These are phyloP conservation scores for Salvelinus sp. DNA, from an alignment of 2,113 vertebrate species.

Conservation along the genomic window DNA sequence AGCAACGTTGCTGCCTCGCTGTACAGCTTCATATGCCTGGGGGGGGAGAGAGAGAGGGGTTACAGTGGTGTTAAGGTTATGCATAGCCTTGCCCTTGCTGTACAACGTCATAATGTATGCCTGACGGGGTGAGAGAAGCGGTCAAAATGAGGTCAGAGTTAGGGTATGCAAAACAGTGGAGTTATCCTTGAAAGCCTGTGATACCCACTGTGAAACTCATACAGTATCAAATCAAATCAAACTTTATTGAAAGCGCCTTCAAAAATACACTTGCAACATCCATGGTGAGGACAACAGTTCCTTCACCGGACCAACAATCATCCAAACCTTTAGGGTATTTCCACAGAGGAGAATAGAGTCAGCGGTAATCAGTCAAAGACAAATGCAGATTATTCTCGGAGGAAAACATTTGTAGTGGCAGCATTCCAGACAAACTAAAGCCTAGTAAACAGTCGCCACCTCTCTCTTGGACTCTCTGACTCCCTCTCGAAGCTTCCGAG, in stretches of 20 bases:
- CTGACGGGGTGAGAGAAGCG: not conserved
- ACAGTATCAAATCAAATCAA: too few species aligned
- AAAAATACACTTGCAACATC: not conserved
- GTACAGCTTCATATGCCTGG: slow-evolving; percentile 71
- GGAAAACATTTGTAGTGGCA: slow-evolving; percentile 18
- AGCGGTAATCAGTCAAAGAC: not conserved
- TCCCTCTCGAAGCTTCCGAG: too few species aligned
- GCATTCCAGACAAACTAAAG: slow-evolving; percentile 5
- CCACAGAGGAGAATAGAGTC: not conserved
- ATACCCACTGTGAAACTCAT: too few species aligned
- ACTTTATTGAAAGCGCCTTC: not conserved
- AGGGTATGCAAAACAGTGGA: not conserved
- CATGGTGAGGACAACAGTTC: not conserved
- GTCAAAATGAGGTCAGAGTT: not conserved
- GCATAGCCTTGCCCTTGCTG: too few species aligned
- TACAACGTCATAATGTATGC: too few species aligned
- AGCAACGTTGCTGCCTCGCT: slow-evolving; percentile 56
- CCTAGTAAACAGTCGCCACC: not conserved
- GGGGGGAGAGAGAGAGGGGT: not conserved
- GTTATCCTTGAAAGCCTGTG: not conserved
- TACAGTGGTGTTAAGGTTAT: not conserved
- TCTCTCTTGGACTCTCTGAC: not conserved
- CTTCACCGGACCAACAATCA: not conserved
- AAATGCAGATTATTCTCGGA: not conserved
- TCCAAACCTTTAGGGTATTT: not conserved